Evolutionary conservation across 2,888 invertebrate species (phyloP).

Genomic region (Ennomos erosarius): DNA sequence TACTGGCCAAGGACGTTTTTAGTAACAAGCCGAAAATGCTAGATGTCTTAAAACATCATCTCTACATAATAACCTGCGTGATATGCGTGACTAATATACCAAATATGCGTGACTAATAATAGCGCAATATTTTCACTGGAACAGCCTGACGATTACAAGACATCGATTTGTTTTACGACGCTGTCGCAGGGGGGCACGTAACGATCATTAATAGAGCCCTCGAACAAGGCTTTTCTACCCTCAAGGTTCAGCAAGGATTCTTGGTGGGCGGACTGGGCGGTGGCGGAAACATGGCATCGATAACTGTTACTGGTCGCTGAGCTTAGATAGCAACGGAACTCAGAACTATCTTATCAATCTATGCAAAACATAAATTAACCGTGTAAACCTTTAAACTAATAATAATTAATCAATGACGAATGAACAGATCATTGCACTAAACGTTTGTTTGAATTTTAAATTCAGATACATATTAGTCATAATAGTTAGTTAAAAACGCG

Average conservation of each 20-base stretch:
- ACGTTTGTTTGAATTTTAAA: neutral
- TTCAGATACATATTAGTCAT: too few species aligned
- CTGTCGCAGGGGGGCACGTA: conserved; percentile 60
- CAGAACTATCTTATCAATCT: conserved; percentile 13
- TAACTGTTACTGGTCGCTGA: conserved; percentile 20
- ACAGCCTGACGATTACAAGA: conserved; percentile 69
- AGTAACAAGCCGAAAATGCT: too few species aligned
- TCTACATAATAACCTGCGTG: neutral
- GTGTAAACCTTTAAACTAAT: neutral
- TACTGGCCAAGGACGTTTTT: too few species aligned
- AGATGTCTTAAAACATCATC: too few species aligned
- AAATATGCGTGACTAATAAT: too few species aligned
- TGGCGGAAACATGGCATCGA: conserved; percentile 25
- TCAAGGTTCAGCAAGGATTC: conserved; percentile 39
- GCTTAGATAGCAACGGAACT: conserved; percentile 14
- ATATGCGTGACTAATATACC: too few species aligned
- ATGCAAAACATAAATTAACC: conserved; percentile 5
- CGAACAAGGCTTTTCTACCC: conserved; percentile 53
- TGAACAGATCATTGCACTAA: neutral
- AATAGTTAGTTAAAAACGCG: too few species aligned
- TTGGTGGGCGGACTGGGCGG: conserved; percentile 10
- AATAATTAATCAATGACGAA: conserved; percentile 1
- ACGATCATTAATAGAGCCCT: conserved; percentile 63
- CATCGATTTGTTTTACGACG: conserved; percentile 63
- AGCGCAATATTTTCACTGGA: conserved; percentile 53